Base-by-base conservation (phyloP, 2,888 invertebrate species). In the Octodonta nipae region DNA sequence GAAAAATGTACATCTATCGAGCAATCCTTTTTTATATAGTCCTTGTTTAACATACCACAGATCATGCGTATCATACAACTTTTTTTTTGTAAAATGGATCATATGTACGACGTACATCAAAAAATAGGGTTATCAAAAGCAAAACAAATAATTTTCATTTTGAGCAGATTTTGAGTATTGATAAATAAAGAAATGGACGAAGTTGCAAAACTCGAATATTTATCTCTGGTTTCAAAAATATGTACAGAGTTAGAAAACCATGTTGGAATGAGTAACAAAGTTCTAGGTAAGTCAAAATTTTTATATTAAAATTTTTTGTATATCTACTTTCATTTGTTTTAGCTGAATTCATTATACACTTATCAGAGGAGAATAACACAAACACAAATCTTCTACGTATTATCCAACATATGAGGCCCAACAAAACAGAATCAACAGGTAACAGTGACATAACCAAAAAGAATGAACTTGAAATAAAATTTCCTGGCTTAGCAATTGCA, bases 201-300 rank as follows among this genome's bases (percentile, higher is more conserved):
- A 67, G 72, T 98, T 44, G 72, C 77, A 37, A 84, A 87, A 61
- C 66, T 98, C 44, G 95, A 98, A 59, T 86, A 95, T 60, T 71
- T 98, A 15, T 95, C 95, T 1, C 65, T 98, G 37, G 95, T 98
- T 5, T 96, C 95, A 0, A 96, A 96, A 71, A 83, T 98, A 34
- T 96, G 96, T 57, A 93, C 93, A 3, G 98, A 98, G 65, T 63
- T 99, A 46, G 96, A 98, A 56, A 98, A 98, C 58, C 96, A 98
- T 68, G 78, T 95, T 53, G 93, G 91, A 10, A 68, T 96, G 45
- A 95, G 92, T 58, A 93, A 98, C 58, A 96, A 96, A 66, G 93
- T 93, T 70, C 73, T 95, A 49, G 87, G 88, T 87, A 68, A 68
- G 71, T 55, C 13, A 14, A 10, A 16, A 14, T 15, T 15, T 16